Base-by-base conservation (phyloP, 2,888 invertebrate genomes). In the Eupithecia inturbata region DNA sequence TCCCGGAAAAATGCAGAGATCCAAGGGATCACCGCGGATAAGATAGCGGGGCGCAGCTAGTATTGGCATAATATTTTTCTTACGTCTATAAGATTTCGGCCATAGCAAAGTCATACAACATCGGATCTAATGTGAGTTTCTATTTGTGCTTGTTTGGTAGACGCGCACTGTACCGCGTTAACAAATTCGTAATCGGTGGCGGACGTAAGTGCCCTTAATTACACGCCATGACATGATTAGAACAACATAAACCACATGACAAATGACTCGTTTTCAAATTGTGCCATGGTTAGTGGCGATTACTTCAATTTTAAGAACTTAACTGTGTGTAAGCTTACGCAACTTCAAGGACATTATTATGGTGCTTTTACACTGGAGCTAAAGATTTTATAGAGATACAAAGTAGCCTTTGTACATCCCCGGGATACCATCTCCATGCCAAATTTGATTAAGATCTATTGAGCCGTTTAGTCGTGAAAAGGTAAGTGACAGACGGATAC, bases 121-220 rank as follows among this genome's bases (percentile, higher is more conserved):
- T 33, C 33, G 33, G 1, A 14, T 57, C 12, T 12, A 39, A 28
- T 1, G 16, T 19, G 14, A 60, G 16, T 62, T 62, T 14, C 6
- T 31, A 28, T 39, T 22, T 66, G 39, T 39, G 66, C 66, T 39
- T 14, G 12, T 41, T 14, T 19, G 39, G 3, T 12, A 28, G 66
- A 9, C 80, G 79, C 78, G 77, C 80, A 83, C 81, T 83, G 80
- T 31, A 67, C 73, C 75, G 82, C 80, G 81, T 82, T 85, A 85
- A 82, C 87, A 84, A 84, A 86, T 82, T 82, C 67, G 77, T 73
- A 73, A 75, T 80, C 77, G 74, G 74, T 75, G 79, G 81, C 78
- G 80, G 79, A 73, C 79, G 77, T 80, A 79, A 84, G 81, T 84
- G 80, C 80, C 79, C 79, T 81, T 84, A 85, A 87, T 86, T 82